Conservation (phyloP, 2,113 vertebrate species). For the Gopherus flavomarginatus region DNA sequence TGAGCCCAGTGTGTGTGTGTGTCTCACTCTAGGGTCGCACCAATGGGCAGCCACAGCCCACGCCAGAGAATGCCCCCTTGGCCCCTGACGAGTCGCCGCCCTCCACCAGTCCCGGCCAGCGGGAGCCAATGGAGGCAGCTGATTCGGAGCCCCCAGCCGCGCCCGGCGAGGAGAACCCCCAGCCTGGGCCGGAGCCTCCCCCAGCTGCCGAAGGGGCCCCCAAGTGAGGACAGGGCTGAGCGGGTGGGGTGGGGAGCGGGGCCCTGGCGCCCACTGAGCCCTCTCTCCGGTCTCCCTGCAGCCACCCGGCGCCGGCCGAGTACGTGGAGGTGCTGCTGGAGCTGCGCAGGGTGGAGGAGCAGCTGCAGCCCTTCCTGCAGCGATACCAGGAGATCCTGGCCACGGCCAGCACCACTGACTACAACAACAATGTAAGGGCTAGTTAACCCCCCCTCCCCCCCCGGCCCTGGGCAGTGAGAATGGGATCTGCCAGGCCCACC, state of each 20-base stretch:
- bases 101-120: conserved; percentile 41
- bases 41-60: not conserved
- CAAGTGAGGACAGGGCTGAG: conserved; percentile 57
- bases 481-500: not conserved
- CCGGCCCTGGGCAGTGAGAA: not conserved
- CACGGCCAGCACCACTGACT: conserved; percentile 84
- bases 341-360: conserved; percentile 85
- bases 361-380: conserved; percentile 91
- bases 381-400: conserved; percentile 89
- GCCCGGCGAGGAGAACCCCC: conserved; percentile 38
- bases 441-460: not conserved
- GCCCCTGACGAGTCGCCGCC: not conserved
- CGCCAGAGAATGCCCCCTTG: not conserved
- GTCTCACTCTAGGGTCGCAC: conserved; percentile 35
- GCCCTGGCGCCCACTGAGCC: not conserved
- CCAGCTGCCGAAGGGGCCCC: conserved; percentile 58
- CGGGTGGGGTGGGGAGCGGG: not conserved
- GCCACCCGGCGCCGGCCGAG: conserved; percentile 89
- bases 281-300: conserved; percentile 29
- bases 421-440: conserved; percentile 87
- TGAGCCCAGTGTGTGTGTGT: too few relatives aligned
- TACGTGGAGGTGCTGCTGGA: conserved; percentile 89
- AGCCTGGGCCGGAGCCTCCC: conserved; percentile 42
- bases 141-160: conserved; percentile 50
- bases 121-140: conserved; percentile 74